Percentiles rank a stretch among this genome's conserved stretches.
phyloP scores from a whole-genome alignment of 2,113 vertebrate species.

The Perca schrenkii region DNA sequence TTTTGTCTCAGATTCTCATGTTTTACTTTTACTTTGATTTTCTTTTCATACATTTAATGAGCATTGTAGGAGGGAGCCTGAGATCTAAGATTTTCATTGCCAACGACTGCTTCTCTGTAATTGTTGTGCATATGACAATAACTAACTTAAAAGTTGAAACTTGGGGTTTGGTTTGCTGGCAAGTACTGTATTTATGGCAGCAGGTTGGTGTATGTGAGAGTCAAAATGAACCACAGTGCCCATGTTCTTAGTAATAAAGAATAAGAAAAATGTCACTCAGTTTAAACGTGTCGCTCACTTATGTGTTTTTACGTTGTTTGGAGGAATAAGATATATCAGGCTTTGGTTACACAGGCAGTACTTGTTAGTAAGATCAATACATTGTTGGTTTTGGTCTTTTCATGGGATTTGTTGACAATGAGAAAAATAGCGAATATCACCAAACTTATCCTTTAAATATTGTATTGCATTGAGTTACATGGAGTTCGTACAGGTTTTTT shows the following conservation, averaged over 20 bases:
- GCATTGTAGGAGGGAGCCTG: background rate
- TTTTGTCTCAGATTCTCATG: no score
- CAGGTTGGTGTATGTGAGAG: background rate
- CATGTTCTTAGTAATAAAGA: background rate
- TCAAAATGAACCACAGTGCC: background rate
- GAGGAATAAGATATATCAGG: background rate
- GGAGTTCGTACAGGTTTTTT: background rate
- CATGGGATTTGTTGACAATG: background rate
- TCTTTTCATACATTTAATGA: background rate
- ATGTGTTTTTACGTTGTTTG: background rate
- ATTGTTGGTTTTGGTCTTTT: background rate
- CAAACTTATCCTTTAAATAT: no score
- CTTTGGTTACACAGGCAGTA: background rate
- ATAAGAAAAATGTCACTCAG: background rate
- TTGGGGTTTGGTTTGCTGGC: background rate
- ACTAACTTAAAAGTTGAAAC: background rate
- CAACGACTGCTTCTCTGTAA: background rate
- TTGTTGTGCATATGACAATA: background rate
- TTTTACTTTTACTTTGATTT: no score
- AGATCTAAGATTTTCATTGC: no score
- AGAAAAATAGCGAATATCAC: background rate
- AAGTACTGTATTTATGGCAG: background rate
- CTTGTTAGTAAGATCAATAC: background rate
- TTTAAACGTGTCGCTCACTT: background rate
- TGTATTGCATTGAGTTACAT: constrained; percentile 2